phyloP scores from a whole-genome alignment of 2,888 invertebrate species.

The Scaptomyza parva region DNA sequence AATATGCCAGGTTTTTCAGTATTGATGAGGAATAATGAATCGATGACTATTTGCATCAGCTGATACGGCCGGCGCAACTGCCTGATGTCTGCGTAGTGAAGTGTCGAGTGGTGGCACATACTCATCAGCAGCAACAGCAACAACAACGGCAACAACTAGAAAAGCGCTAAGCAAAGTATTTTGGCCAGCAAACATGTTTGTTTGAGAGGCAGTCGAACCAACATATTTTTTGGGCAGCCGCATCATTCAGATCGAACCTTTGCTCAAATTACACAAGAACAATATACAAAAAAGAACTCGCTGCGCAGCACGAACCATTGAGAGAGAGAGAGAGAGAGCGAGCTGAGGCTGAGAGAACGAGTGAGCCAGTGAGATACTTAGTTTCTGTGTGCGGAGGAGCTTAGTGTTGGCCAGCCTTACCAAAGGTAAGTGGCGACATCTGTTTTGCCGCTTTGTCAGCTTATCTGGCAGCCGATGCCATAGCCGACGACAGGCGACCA shows the following conservation, averaged over 20 bases:
- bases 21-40: slow-evolving; percentile 76
- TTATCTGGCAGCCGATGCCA: slow-evolving; percentile 63
- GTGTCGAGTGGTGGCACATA: slow-evolving; percentile 58
- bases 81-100: slow-evolving; percentile 51
- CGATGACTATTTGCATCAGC: slow-evolving; percentile 76
- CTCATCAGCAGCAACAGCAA: slow-evolving; percentile 37
- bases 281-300: slow-evolving; percentile 24
- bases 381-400: slow-evolving; percentile 33
- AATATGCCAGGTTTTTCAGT: no score
- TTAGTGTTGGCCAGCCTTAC: slow-evolving; percentile 35
- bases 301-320: slow-evolving; percentile 60
- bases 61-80: slow-evolving; percentile 69
- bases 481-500: slow-evolving; percentile 57
- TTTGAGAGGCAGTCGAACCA: slow-evolving; percentile 54
- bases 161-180: slow-evolving; percentile 44
- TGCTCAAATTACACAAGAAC: slow-evolving; percentile 20
- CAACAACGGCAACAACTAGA: slow-evolving; percentile 35
- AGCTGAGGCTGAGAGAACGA: slow-evolving; percentile 13
- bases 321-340: slow-evolving; percentile 38
- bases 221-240: slow-evolving; percentile 53
- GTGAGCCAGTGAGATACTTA: slow-evolving; percentile 18
- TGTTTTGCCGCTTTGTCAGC: slow-evolving; percentile 79
- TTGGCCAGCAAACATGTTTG: slow-evolving; percentile 64
- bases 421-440: slow-evolving; percentile 71
- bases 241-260: slow-evolving; percentile 56